Evolutionary conservation across 2,797 vertebrate genomes (phyloP), one percentile per base, ranked within the genome.

Genomic region (Crax fasciolata): DNA sequence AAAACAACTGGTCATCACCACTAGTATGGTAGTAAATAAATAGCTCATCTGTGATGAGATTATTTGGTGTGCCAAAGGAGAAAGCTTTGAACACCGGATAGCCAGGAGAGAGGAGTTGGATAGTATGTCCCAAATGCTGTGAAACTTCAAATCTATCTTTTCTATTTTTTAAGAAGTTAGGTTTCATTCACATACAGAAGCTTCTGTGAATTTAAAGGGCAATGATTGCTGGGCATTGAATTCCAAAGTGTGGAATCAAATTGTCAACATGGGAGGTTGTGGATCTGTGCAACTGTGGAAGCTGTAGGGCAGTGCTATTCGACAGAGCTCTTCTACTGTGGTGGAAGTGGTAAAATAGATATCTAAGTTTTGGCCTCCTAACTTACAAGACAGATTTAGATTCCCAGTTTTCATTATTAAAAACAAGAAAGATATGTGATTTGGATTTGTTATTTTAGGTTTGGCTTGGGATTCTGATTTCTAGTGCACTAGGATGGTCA

Each of bases 381-480:
- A 46, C 57, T 91, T 90, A 61, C 10, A 49, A 63, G 81, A 61
- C 71, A 71, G 57, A 65, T 93, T 65, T 90, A 79, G 38, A 43
- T 71, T 89, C 79, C 61, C 65, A 74, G 57, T 80, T 89, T 95
- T 90, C 48, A 68, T 89, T 90, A 80, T 75, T 30, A 28, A 90
- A 84, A 84, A 0, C 52, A 54, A 71, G 91, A 86, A 70, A 84
- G 67, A 71, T 63, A 57, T 3, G 20, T 94, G 90, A 70, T 94
- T 95, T 95, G 93, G 80, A 88, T 79, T 73, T 86, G 73, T 62
- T 93, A 55, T 51, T 90, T 84, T 15, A 68, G 65, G 43, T 87
- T 94, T 97, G 94, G 87, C 92, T 75, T 62, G 32, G 57, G 46
- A 74, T 49, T 48, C 71, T 68, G 63, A 51, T 96, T 96, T 85